A percentile compares a stretch with the other conserved stretches of the same genome.
phyloP scores from a whole-genome alignment of 2,113 vertebrate genomes.

The Pteruthius melanotis region DNA sequence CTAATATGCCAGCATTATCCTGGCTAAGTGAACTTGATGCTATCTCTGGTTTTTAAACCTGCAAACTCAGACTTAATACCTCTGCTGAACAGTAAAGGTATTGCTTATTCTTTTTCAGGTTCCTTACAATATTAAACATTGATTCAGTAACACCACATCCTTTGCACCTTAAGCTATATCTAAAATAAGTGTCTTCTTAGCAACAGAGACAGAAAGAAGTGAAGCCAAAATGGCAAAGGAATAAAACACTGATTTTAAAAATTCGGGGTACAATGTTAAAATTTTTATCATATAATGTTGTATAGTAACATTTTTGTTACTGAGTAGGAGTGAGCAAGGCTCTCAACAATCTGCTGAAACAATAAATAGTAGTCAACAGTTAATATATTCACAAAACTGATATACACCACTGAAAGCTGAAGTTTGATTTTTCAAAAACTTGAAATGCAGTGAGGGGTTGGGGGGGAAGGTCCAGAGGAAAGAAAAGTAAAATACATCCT shows the following conservation, averaged over 20 bases:
- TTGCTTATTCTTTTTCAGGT: neutral
- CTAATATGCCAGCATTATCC: neutral
- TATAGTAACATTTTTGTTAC: neutral
- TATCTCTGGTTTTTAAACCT: neutral
- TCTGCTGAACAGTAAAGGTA: neutral
- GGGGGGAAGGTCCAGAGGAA: neutral
- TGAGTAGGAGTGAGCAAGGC: neutral
- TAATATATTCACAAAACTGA: neutral
- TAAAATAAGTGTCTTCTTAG: neutral
- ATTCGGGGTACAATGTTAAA: neutral
- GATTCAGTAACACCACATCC: neutral
- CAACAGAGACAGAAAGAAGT: neutral
- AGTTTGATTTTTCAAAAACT: neutral
- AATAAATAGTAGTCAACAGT: neutral
- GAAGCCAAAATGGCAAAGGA: neutral
- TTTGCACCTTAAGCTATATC: neutral
- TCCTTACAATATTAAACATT: neutral
- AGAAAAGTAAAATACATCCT: neutral
- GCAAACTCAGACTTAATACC: neutral
- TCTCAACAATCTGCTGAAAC: neutral
- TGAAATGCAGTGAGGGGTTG: neutral
- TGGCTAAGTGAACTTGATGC: neutral
- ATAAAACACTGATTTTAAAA: neutral
- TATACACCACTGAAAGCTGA: neutral
- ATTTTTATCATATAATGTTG: neutral